Percentiles rank a stretch among this genome's conserved stretches.
phyloP scores from a whole-genome alignment of 2,113 vertebrate genomes.

The Pan troglodytes region NHGRI_mPanTro3-v2.1_pri NC_072404.2:169134501-169135000 shows the following conservation, averaged over 20 bases:
- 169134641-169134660: neutral
- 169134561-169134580: too few relatives aligned
- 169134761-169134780: neutral
- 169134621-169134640: too few relatives aligned
- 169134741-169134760: neutral
- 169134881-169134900: neutral
- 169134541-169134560: too few relatives aligned
- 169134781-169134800: neutral
- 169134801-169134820: neutral
- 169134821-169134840: neutral
- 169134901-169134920: neutral
- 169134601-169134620: too few relatives aligned
- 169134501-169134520: too few relatives aligned
- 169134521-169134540: too few relatives aligned
- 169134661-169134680: neutral
- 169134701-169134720: neutral
- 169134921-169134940: neutral
- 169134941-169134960: too few relatives aligned
- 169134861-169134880: neutral
- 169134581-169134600: too few relatives aligned
- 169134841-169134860: too few relatives aligned
- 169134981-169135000: too few relatives aligned
- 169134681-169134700: neutral
- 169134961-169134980: neutral
- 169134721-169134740: neutral